Percentiles rank a stretch among this genome's conserved stretches.
These are phyloP conservation scores for Oscheius myriophilus DNA, from an alignment of 2,888 invertebrate genomes.

Conservation along the genomic window DNA sequence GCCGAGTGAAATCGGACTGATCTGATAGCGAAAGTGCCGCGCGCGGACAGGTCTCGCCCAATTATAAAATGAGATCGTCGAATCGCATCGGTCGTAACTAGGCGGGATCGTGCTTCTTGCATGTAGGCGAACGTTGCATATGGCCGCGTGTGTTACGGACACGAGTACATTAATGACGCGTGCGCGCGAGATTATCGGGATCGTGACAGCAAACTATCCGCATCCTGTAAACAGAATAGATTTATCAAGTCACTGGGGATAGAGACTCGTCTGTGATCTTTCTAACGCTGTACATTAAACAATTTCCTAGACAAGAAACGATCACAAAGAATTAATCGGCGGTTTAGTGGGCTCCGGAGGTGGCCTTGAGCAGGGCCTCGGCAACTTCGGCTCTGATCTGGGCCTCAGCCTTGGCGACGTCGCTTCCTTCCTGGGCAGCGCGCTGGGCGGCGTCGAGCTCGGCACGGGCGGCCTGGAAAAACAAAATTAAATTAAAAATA, in stretches of 20 bases:
- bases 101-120: too few species aligned
- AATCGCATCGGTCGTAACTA: too few species aligned
- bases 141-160: not conserved
- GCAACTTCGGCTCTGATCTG: slow-evolving; percentile 61
- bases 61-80: too few species aligned
- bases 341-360: slow-evolving; percentile 20
- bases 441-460: slow-evolving; percentile 67
- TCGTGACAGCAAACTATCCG: too few species aligned
- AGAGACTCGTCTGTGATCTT: slow-evolving; percentile 20
- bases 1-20: too few species aligned
- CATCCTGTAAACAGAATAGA: too few species aligned
- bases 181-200: too few species aligned
- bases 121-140: too few species aligned
- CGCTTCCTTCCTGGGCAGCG: slow-evolving; percentile 60
- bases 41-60: too few species aligned
- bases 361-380: slow-evolving; percentile 33
- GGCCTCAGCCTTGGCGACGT: slow-evolving; percentile 66
- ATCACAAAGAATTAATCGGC: slow-evolving; percentile 18
- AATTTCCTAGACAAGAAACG: slow-evolving; percentile 22
- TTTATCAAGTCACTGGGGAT: too few species aligned
- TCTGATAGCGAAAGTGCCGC: too few species aligned
- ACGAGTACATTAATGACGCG: not conserved
- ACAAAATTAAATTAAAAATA: slow-evolving; percentile 1
- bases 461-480: slow-evolving; percentile 59
- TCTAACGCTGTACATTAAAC: slow-evolving; percentile 19